A percentile compares a stretch with the other conserved stretches of the same genome.
Evolutionary conservation across 1,140 invertebrate genomes (phyloP).

Genomic region (Cherax destructor): DNA sequence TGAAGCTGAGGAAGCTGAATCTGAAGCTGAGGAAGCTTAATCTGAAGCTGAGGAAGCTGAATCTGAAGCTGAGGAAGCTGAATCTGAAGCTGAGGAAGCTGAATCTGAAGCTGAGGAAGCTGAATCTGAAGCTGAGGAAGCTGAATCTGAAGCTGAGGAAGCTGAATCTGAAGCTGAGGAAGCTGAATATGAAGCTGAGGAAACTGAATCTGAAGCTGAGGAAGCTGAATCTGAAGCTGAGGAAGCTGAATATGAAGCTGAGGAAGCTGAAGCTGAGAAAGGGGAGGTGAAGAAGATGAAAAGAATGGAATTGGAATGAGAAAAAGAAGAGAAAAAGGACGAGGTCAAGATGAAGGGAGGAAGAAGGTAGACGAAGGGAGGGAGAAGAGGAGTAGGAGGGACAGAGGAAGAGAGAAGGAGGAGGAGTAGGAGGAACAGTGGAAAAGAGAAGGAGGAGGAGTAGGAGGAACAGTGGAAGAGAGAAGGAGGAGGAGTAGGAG

Average conservation of each 20-base stretch:
- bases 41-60: neutral
- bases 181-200: neutral
- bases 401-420: neutral
- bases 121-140: neutral
- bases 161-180: neutral
- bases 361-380: constrained; percentile 8
- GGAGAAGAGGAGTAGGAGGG: neutral
- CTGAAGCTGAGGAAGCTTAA: no score
- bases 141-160: neutral
- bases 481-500: neutral
- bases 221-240: neutral
- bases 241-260: neutral
- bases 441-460: neutral
- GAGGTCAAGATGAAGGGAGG: neutral
- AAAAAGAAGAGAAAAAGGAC: neutral
- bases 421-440: neutral
- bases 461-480: no score
- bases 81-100: neutral
- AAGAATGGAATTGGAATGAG: no score
- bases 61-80: neutral
- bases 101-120: neutral
- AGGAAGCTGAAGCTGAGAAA: neutral
- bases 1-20: neutral
- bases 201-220: neutral
- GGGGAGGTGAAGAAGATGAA: neutral